These are phyloP conservation scores for Apostichopus leukothele DNA, from an alignment of 53 echinoderm and acorn worm species.

Conservation along the genomic window DNA sequence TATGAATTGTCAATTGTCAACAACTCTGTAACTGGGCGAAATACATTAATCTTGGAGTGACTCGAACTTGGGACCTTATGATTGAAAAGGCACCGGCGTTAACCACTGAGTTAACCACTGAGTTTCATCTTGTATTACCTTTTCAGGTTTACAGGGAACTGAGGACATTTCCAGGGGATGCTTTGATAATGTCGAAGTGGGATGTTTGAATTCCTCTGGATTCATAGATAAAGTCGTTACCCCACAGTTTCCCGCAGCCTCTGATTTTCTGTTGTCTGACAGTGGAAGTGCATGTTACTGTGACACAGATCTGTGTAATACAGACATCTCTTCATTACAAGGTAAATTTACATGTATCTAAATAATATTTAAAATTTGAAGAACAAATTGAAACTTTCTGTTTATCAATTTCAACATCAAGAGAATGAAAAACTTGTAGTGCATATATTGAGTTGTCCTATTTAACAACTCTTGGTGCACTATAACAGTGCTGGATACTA, in stretches of 20 bases:
- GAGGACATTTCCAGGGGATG: background rate
- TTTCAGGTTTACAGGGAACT: background rate
- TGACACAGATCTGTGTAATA: background rate
- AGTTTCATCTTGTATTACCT: background rate
- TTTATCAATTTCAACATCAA: too few species aligned
- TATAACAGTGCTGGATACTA: too few species aligned
- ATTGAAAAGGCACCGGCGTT: too few species aligned
- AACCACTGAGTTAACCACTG: background rate
- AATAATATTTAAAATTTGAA: too few species aligned
- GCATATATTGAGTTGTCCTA: too few species aligned
- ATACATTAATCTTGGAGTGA: too few species aligned
- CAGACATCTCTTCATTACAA: background rate
- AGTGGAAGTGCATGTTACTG: conserved; percentile 5
- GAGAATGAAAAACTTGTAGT: too few species aligned
- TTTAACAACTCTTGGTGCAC: too few species aligned
- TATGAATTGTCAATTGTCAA: too few species aligned
- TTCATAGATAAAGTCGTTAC: background rate
- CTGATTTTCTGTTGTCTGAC: background rate
- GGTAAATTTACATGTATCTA: background rate
- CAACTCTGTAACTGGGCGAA: too few species aligned
- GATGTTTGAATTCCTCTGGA: background rate
- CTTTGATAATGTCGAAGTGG: background rate
- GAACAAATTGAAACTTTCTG: too few species aligned
- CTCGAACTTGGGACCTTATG: too few species aligned
- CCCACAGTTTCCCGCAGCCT: background rate